phyloP scores from a whole-genome alignment of 2,888 invertebrate genomes.

The Agrilus cyanescens region DNA sequence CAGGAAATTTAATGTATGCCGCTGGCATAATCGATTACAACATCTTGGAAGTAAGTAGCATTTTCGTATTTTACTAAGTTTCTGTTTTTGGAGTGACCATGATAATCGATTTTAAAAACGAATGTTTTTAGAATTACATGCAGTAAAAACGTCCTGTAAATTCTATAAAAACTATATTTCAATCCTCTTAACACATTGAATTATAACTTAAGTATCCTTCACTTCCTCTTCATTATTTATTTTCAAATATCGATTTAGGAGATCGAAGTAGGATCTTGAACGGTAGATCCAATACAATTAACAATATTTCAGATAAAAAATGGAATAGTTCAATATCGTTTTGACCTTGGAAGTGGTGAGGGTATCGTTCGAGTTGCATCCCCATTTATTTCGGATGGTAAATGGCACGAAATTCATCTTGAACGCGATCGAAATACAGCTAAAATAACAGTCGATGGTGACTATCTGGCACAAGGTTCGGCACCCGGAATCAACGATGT shows the following conservation, averaged over 20 bases:
- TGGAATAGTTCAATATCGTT: constrained; percentile 78
- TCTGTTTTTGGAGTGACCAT: too few relatives aligned
- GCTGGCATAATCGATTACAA: constrained; percentile 83
- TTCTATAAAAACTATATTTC: too few relatives aligned
- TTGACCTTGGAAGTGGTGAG: constrained; percentile 87
- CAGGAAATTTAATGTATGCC: constrained; percentile 76
- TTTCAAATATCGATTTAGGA: too few relatives aligned
- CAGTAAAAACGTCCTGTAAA: too few relatives aligned
- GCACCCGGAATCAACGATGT: constrained; percentile 74
- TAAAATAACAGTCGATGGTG: constrained; percentile 66
- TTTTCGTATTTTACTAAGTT: neutral
- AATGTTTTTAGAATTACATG: too few relatives aligned
- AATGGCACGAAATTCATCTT: constrained; percentile 71
- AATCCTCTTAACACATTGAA: too few relatives aligned
- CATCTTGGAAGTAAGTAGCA: constrained; percentile 58
- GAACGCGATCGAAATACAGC: constrained; percentile 74
- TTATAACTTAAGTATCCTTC: too few relatives aligned
- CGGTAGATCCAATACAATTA: neutral
- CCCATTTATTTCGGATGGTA: constrained; percentile 69
- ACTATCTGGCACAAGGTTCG: constrained; percentile 57
- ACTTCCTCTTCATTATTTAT: too few relatives aligned
- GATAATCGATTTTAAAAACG: too few relatives aligned
- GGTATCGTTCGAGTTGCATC: constrained; percentile 68
- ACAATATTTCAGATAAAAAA: constrained; percentile 48
- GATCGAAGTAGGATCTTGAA: too few relatives aligned